A percentile compares a stretch with the other conserved stretches of the same genome.
phyloP scores from a whole-genome alignment of 2,113 vertebrate species.

The Upupa epops region DNA sequence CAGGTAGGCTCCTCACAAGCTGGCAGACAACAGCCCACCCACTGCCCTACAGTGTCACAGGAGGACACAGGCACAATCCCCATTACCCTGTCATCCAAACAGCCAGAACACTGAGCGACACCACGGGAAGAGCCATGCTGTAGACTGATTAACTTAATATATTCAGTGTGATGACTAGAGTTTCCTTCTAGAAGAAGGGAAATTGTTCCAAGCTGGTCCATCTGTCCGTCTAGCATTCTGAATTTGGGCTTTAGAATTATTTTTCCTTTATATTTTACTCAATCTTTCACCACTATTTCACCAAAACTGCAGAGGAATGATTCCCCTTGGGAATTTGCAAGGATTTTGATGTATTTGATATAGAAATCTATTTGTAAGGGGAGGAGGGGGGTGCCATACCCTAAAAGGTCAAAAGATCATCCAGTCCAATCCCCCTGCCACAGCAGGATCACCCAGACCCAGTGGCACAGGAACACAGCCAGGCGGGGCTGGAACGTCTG shows the following conservation, averaged over 20 bases:
- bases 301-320: neutral
- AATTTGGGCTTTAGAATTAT: neutral
- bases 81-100: neutral
- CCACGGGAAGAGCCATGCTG: neutral
- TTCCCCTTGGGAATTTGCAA: neutral
- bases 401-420: no score
- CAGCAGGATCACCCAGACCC: no score
- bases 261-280: neutral
- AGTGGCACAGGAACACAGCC: no score
- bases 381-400: no score
- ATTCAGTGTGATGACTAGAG: neutral
- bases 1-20: neutral
- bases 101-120: neutral
- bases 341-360: neutral
- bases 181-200: neutral
- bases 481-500: no score
- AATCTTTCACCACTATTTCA: no score
- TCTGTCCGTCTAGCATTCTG: neutral
- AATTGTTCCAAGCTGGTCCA: neutral
- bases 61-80: neutral
- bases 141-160: neutral
- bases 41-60: fast-evolving
- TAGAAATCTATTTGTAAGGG: neutral
- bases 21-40: neutral
- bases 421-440: no score